Base-by-base conservation (phyloP, 2,888 invertebrate genomes). In the Hirtodrosophila duncani region DNA sequence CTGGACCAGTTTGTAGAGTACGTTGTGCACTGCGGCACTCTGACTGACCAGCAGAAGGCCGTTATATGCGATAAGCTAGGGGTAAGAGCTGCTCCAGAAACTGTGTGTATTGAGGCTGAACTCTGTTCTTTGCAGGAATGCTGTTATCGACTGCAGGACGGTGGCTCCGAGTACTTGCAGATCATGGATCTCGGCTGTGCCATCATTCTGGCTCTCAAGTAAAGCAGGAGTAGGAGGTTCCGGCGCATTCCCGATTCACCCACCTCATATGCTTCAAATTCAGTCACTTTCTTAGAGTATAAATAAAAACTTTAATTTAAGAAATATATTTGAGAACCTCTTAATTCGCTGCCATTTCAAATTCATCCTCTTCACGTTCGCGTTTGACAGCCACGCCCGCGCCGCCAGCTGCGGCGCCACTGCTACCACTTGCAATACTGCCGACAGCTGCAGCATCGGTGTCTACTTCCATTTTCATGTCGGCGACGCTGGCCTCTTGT, bases 141-240 rank as follows among this genome's bases (percentile, higher is more conserved):
- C 69, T 93, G 94, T 52, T 94, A 92, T 81, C 90, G 95, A 26
- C 88, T 98, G 30, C 89, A 96, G 69, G 96, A 97, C 81, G 98
- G 98, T 1, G 96, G 95, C 0, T 95, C 96, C 38, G 98, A 99
- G 87, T 94, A 94, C 83, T 90, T 98, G 83, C 97, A 98, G 86
- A 89, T 97, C 9, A 90, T 96, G 77, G 94, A 94, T 87, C 88
- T 96, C n/a, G n/a, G n/a, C n/a, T n/a, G n/a, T n/a, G n/a, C n/a
- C n/a, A n/a, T n/a, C n/a, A n/a, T n/a, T n/a, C n/a, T n/a, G 82
- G 90, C 91, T 2, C 85, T 87, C 0, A 81, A 83, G 14, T 56
- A 39, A 20, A 8, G 26, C 1, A 3, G 5, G 13, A 3, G 8
- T 4, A 34, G 11, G 13, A 8, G n/a, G 9, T 9, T n/a, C n/a